Conservation (phyloP, 2,888 invertebrate species). For the Platycheirus rosarum region DNA sequence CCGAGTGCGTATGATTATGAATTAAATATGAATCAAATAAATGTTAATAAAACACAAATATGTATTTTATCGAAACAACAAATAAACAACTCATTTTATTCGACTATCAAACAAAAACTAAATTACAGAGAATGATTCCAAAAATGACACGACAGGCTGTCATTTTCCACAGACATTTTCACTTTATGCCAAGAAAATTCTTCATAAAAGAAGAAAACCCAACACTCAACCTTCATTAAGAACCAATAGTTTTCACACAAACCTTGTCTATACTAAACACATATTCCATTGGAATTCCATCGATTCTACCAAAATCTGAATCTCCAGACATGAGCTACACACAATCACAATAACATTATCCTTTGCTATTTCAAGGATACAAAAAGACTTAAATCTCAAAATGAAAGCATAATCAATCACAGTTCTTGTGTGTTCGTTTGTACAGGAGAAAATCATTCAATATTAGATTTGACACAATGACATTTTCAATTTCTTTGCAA, state of each 20-base stretch:
- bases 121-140: too few species aligned
- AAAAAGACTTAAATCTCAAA: not conserved
- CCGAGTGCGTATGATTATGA: too few species aligned
- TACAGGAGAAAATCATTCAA: slow-evolving; percentile 14
- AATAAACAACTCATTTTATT: too few species aligned
- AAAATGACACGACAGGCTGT: too few species aligned
- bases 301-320: not conserved
- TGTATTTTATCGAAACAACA: too few species aligned
- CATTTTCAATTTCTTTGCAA: slow-evolving; percentile 61
- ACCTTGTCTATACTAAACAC: not conserved
- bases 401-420: slow-evolving; percentile 22
- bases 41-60: too few species aligned
- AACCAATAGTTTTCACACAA: not conserved
- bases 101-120: too few species aligned
- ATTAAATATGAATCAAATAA: too few species aligned
- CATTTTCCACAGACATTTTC: too few species aligned
- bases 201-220: too few species aligned
- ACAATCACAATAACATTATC: not conserved
- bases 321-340: not conserved
- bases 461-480: slow-evolving; percentile 49
- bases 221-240: not conserved
- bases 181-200: too few species aligned
- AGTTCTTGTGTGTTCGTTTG: not conserved
- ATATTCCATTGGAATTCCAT: not conserved
- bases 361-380: not conserved